Conservation (phyloP, 1,140 invertebrate genomes). For the Drosophila erecta region DNA sequence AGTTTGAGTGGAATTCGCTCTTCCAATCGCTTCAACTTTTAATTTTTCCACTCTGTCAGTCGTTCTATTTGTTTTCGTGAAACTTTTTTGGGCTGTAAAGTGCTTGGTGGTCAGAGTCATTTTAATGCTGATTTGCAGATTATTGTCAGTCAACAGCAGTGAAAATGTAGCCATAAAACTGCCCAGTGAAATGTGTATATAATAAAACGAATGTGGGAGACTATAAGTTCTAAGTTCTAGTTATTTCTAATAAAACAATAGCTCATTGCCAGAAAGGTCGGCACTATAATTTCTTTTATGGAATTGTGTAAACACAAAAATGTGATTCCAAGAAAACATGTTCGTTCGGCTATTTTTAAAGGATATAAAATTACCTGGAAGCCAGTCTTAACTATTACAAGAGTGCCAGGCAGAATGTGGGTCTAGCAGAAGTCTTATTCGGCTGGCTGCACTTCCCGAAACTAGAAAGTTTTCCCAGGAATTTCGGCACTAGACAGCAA, state of each 20-base stretch:
- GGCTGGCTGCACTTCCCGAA: constrained; percentile 26
- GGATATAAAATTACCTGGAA: not conserved
- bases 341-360: not conserved
- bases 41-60: constrained; percentile 4
- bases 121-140: constrained; percentile 73
- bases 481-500: constrained; percentile 22
- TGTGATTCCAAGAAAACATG: not conserved
- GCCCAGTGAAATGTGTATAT: not conserved
- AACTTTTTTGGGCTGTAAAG: constrained; percentile 70
- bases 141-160: constrained; percentile 48
- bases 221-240: too few species aligned
- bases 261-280: not conserved
- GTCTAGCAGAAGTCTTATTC: not conserved
- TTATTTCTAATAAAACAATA: not conserved
- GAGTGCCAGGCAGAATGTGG: constrained; percentile 3
- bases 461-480: constrained; percentile 24
- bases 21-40: constrained; percentile 2
- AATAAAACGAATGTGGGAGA: not conserved
- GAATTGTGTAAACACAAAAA: not conserved
- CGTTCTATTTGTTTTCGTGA: constrained; percentile 19
- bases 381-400: not conserved
- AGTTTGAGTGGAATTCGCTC: constrained; percentile 1
- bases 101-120: constrained; percentile 33
- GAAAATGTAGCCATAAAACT: constrained; percentile 8
- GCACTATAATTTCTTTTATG: not conserved